Conservation (phyloP, 2,113 vertebrate species). For the Salvator merianae region DNA sequence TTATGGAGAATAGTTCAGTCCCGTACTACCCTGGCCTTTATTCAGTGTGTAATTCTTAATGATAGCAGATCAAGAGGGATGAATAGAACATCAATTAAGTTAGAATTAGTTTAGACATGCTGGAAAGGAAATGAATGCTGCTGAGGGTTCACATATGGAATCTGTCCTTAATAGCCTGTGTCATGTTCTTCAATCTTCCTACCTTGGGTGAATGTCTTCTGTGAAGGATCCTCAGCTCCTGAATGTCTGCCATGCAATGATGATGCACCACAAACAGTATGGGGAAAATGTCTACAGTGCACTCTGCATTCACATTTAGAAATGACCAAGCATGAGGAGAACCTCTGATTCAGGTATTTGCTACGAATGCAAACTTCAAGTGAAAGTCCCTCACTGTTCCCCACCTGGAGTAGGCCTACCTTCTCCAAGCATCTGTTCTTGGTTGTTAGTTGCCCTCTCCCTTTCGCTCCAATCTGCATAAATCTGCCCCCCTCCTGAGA, state of each 20-base stretch:
- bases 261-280: not conserved
- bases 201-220: not conserved
- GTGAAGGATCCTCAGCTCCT: too few relatives aligned
- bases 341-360: too few relatives aligned
- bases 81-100: constrained; percentile 26
- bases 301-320: not conserved
- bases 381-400: too few relatives aligned
- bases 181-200: not conserved
- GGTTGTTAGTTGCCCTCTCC: too few relatives aligned
- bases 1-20: constrained; percentile 30
- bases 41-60: constrained; percentile 28
- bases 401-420: too few relatives aligned
- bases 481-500: too few relatives aligned
- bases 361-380: too few relatives aligned
- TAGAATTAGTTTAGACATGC: too few relatives aligned
- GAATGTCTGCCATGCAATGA: not conserved
- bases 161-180: not conserved
- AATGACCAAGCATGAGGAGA: too few relatives aligned
- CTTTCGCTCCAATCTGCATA: too few relatives aligned
- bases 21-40: constrained; percentile 42
- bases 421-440: too few relatives aligned
- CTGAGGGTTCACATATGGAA: not conserved
- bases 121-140: constrained; percentile 13
- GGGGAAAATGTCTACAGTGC: not conserved
- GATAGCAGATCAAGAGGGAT: constrained; percentile 34